These are phyloP conservation scores for Smutsia temminckii DNA, from an alignment of 2,797 vertebrate genomes.

Conservation along the genomic window DNA sequence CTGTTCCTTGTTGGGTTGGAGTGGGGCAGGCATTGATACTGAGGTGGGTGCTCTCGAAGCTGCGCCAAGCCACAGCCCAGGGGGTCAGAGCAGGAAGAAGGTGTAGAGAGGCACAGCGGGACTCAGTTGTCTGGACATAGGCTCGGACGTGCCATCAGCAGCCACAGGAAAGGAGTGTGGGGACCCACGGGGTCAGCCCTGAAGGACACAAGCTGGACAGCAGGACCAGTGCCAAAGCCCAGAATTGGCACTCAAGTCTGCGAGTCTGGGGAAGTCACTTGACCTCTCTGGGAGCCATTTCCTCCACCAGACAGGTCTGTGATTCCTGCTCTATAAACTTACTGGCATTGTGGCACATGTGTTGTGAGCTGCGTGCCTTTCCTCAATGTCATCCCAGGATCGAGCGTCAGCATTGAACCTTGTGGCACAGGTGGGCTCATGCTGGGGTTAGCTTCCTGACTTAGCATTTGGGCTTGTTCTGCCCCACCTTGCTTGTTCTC, in stretches of 20 bases:
- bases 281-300: background rate
- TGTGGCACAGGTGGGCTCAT: background rate
- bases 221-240: background rate
- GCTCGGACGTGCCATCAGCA: background rate
- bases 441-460: background rate
- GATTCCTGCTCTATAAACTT: background rate
- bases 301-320: background rate
- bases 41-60: background rate
- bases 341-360: background rate
- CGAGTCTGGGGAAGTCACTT: background rate
- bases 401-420: too few relatives aligned
- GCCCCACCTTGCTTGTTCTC: background rate
- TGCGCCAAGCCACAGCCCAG: background rate
- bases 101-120: background rate
- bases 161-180: background rate
- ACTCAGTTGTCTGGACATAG: background rate
- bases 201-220: background rate
- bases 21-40: background rate
- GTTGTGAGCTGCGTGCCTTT: background rate
- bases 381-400: background rate
- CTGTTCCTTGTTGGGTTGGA: background rate
- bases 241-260: background rate
- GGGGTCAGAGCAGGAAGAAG: background rate
- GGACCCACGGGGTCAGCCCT: background rate
- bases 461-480: rapidly evolving